These are phyloP conservation scores for Cichlasoma orientale DNA, from an alignment of 2,797 vertebrate species.

Conservation along the genomic window DNA sequence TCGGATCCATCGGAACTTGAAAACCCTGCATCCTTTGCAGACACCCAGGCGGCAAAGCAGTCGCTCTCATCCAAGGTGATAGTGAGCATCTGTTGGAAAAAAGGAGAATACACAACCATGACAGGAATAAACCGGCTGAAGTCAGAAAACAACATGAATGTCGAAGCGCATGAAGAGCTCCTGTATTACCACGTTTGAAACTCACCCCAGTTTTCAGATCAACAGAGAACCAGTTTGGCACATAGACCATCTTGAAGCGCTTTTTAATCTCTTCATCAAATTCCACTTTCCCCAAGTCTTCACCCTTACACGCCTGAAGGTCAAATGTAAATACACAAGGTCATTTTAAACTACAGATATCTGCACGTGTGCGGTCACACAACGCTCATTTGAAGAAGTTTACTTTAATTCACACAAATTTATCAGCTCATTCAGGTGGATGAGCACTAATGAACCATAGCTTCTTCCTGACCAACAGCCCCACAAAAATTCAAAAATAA, in stretches of 20 bases:
- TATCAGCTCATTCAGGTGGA: background rate
- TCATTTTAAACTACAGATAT: background rate
- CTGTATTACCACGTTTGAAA: background rate
- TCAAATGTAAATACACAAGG: background rate
- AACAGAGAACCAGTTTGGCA: conserved; percentile 99
- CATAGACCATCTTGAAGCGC: conserved; percentile 99
- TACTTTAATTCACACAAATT: background rate
- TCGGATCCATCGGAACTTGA: conserved; percentile 97
- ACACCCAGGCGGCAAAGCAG: conserved; percentile 99
- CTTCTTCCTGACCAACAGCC: background rate
- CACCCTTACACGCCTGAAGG: conserved; percentile 94
- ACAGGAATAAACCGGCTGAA: background rate
- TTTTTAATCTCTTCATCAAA: conserved; percentile 99
- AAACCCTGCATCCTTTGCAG: conserved; percentile 97
- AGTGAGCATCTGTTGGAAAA: conserved; percentile 89
- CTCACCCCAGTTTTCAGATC: conserved; percentile 99
- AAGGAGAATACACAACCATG: background rate
- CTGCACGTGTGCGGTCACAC: background rate
- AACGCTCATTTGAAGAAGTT: background rate
- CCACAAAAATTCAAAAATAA: background rate
- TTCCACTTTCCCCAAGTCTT: conserved; percentile 97
- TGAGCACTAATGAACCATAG: background rate
- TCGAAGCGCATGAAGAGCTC: background rate
- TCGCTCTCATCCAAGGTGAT: conserved; percentile 98
- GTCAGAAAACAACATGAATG: background rate